phyloP scores from a whole-genome alignment of 2,888 invertebrate genomes.

The Seira sanloemensis region DNA sequence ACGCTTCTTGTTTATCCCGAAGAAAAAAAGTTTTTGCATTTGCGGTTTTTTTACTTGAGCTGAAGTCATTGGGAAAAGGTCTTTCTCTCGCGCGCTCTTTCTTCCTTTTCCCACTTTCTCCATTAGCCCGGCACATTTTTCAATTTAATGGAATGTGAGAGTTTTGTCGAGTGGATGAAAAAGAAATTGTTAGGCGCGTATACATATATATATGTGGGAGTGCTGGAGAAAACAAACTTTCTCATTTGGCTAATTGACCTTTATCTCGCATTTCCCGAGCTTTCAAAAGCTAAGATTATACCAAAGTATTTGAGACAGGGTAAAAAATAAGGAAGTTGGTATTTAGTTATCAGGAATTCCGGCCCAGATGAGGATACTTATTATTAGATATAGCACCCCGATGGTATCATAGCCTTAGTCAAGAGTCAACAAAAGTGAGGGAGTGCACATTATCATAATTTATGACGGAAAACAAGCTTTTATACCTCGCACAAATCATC shows the following conservation, averaged over 20 bases:
- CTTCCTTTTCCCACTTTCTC: not conserved
- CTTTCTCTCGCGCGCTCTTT: not conserved
- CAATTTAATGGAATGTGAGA: not conserved
- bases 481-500: not conserved
- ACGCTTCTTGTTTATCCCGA: no score
- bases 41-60: not conserved
- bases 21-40: not conserved
- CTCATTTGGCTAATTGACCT: slow-evolving; percentile 59
- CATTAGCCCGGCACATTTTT: not conserved
- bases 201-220: not conserved
- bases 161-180: not conserved
- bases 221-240: slow-evolving; percentile 37
- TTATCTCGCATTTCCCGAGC: slow-evolving; percentile 23
- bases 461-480: not conserved
- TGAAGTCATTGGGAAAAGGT: no score
- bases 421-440: not conserved
- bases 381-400: no score
- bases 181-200: no score
- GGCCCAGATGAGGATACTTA: no score
- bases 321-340: no score
- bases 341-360: no score
- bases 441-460: not conserved
- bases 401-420: no score
- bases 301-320: no score
- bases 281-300: no score